Conservation (phyloP, 2,113 vertebrate genomes). For the Prionailurus bengalensis region DNA sequence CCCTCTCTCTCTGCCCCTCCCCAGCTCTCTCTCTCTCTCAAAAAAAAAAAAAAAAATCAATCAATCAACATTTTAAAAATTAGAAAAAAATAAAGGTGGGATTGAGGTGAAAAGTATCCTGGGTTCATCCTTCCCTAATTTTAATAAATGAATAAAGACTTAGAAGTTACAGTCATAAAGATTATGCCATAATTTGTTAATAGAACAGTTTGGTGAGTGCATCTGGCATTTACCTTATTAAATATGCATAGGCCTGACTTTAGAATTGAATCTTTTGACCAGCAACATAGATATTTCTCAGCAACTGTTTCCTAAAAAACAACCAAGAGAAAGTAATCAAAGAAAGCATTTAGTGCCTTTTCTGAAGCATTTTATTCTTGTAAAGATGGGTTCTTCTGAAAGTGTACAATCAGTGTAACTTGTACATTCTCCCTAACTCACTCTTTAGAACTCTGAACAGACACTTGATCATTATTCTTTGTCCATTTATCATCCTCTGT, state of each 20-base stretch:
- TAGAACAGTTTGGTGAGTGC: background rate
- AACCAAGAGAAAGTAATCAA: background rate
- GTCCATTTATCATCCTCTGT: background rate
- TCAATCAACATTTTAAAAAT: no score
- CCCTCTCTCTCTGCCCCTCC: no score
- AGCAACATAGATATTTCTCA: background rate
- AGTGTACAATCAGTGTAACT: background rate
- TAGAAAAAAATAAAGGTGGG: background rate
- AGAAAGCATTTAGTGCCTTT: background rate
- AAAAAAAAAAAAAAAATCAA: no score
- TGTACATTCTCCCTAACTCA: background rate
- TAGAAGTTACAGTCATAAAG: slow-evolving; percentile 27
- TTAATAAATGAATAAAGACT: slow-evolving; percentile 19
- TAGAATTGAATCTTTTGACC: background rate
- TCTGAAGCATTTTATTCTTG: background rate
- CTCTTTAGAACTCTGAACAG: background rate
- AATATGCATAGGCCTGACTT: background rate
- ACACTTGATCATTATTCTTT: background rate
- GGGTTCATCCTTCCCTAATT: slow-evolving; percentile 2
- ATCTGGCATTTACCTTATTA: background rate
- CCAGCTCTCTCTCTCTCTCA: no score
- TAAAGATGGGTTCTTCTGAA: background rate
- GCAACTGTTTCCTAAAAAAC: slow-evolving; percentile 8
- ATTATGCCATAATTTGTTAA: background rate
- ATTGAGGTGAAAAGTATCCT: background rate